Percentiles rank a stretch among this genome's conserved stretches.
phyloP scores from a whole-genome alignment of 2,888 invertebrate species.

The Linnaemya vulpina region DNA sequence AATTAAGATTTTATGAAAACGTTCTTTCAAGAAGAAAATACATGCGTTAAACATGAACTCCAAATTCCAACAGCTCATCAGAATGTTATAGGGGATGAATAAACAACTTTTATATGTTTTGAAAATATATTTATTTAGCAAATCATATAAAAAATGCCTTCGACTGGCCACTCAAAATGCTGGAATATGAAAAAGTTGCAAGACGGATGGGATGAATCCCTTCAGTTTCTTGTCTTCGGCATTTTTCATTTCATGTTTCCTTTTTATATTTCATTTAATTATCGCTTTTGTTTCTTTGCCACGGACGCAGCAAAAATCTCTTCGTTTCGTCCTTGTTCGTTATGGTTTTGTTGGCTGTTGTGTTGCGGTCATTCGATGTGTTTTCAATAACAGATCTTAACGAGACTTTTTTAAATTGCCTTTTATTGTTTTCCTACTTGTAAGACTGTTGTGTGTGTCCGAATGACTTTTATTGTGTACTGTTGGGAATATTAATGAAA shows the following conservation, averaged over 20 bases:
- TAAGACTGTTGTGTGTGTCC: background rate
- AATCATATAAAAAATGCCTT: too few species aligned
- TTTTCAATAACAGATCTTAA: constrained; percentile 48
- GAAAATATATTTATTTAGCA: background rate
- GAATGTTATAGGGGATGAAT: background rate
- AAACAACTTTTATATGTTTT: background rate
- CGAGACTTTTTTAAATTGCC: constrained; percentile 42
- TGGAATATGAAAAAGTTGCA: too few species aligned
- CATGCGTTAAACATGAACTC: background rate
- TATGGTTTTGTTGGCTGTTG: constrained; percentile 5
- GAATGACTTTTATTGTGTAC: constrained; percentile 2
- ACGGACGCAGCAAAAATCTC: constrained; percentile 15
- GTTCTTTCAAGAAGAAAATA: background rate
- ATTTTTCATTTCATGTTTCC: background rate
- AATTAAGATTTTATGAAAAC: background rate
- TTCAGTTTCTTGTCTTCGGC: background rate
- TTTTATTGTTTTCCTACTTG: constrained; percentile 37
- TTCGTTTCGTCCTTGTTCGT: constrained; percentile 5
- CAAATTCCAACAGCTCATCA: too few species aligned
- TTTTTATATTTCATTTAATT: constrained; percentile 17
- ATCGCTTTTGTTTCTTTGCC: background rate
- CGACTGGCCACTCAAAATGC: too few species aligned
- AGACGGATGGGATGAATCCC: too few species aligned
- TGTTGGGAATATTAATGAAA: constrained; percentile 4
- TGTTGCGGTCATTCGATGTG: constrained; percentile 40